A percentile compares a stretch with the other conserved stretches of the same genome.
Conservation (phyloP, 2,888 invertebrate genomes). For the Eurytoma californica region DNA sequence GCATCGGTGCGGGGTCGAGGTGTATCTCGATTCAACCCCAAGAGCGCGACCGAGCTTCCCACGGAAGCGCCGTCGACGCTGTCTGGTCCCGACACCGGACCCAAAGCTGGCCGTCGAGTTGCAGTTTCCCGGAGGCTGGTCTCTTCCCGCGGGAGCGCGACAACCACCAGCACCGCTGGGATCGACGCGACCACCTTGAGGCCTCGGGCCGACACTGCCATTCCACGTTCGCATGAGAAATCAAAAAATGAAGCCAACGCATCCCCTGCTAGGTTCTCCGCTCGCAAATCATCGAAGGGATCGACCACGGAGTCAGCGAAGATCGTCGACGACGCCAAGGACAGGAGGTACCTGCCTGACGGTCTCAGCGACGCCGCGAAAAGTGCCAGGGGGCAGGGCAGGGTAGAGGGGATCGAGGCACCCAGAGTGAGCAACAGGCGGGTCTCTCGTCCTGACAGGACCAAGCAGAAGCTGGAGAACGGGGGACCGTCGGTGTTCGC, state of each 20-base stretch:
- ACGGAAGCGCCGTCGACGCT: background rate
- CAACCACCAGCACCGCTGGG: background rate
- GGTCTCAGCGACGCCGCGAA: slow-evolving; percentile 4
- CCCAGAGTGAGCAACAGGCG: slow-evolving; percentile 12
- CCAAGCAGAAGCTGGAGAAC: slow-evolving; percentile 8
- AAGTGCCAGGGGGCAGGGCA: background rate
- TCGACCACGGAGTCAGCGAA: slow-evolving; percentile 4
- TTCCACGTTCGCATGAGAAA: background rate
- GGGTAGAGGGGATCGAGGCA: slow-evolving; percentile 19
- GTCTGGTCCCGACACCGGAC: background rate
- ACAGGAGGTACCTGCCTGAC: slow-evolving; percentile 36
- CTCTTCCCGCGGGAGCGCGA: background rate
- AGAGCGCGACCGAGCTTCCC: background rate
- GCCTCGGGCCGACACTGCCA: background rate
- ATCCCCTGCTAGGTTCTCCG: background rate
- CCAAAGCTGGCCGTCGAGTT: slow-evolving; percentile 28
- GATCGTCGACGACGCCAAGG: background rate
- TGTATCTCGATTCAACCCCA: slow-evolving; percentile 23
- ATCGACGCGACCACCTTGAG: background rate
- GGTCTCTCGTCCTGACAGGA: background rate
- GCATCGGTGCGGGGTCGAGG: slow-evolving; percentile 4
- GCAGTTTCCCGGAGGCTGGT: background rate
- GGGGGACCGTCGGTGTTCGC: slow-evolving; percentile 57
- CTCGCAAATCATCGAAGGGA: slow-evolving; percentile 2
- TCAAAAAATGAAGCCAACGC: background rate